Evolutionary conservation across 2,113 vertebrate genomes (phyloP).

Genomic region (Antechinus flavipes): DNA sequence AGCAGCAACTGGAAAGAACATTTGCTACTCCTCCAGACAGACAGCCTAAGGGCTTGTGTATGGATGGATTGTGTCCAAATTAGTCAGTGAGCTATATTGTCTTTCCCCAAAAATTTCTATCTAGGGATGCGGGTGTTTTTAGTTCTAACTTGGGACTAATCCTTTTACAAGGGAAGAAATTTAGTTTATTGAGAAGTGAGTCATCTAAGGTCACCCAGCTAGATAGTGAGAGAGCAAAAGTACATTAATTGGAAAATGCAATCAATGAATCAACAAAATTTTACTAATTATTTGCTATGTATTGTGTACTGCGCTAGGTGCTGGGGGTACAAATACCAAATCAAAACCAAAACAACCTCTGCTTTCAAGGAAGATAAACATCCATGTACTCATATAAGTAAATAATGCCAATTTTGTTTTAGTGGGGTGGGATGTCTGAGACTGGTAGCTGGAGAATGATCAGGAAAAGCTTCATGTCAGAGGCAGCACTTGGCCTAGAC

Average conservation of each 20-base stretch:
- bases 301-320: not conserved
- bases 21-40: not conserved
- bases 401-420: not conserved
- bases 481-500: not conserved
- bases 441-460: not conserved
- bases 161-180: not conserved
- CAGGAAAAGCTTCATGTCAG: not conserved
- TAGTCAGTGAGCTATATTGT: not conserved
- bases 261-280: not conserved
- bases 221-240: not conserved
- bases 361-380: not conserved
- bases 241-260: not conserved
- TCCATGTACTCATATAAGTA: not conserved
- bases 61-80: not conserved
- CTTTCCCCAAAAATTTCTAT: not conserved
- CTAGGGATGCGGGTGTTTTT: not conserved
- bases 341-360: not conserved
- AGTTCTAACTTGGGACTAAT: not conserved
- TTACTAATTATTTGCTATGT: not conserved
- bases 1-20: not conserved
- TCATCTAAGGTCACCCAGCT: not conserved
- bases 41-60: not conserved
- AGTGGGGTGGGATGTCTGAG: not conserved
- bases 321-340: not conserved
- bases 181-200: not conserved